Evolutionary conservation across 1,140 invertebrate genomes (phyloP).

Genomic region (Mizuhopecten yessoensis): DNA sequence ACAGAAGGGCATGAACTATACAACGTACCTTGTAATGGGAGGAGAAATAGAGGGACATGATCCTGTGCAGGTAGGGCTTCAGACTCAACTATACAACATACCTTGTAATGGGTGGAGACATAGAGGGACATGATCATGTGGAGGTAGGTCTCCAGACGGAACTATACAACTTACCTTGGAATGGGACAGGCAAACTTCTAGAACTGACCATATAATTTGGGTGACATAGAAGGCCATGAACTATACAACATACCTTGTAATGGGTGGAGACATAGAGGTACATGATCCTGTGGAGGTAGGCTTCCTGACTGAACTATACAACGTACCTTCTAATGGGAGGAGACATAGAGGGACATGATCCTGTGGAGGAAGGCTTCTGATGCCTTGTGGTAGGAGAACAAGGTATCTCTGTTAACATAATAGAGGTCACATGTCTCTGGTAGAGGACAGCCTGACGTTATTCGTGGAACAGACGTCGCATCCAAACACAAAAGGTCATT

Average conservation of each 20-base stretch:
- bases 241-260: not conserved
- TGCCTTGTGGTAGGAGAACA: slow-evolving; percentile 98
- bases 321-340: slow-evolving; percentile 96
- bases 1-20: no score
- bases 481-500: slow-evolving; percentile 96
- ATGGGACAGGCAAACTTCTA: no score
- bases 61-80: no score
- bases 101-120: slow-evolving; percentile 99
- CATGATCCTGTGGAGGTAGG: no score
- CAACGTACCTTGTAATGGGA: no score
- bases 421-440: slow-evolving; percentile 95
- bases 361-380: slow-evolving; percentile 97
- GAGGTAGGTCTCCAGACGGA: no score
- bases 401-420: slow-evolving; percentile 91
- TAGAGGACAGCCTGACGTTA: slow-evolving; percentile 92
- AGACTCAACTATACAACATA: slow-evolving; percentile 56
- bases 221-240: not conserved
- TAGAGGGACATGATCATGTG: slow-evolving; percentile 97
- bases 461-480: slow-evolving; percentile 84
- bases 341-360: slow-evolving; percentile 96
- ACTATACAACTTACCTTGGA: no score
- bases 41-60: no score
- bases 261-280: not conserved
- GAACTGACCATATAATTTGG: no score
- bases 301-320: no score